These are phyloP conservation scores for Drosophila ohnishii DNA, from an alignment of 1,140 invertebrate genomes.

Conservation along the genomic window DNA sequence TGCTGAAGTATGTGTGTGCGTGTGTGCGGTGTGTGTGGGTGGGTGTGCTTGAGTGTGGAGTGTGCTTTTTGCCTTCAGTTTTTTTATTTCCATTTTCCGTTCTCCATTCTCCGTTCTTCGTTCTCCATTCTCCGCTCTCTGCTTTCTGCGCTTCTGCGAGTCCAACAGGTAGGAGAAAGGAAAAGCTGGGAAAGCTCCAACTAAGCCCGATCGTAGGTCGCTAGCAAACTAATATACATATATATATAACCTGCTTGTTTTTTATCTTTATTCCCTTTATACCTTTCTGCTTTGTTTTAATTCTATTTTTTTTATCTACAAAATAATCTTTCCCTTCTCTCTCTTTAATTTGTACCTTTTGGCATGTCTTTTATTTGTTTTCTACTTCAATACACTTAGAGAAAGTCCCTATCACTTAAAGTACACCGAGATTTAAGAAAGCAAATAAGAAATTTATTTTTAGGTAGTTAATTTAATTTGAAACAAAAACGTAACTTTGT, in stretches of 20 bases:
- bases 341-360: slow-evolving; percentile 4
- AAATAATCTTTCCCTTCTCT: slow-evolving; percentile 4
- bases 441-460: neutral
- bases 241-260: slow-evolving; percentile 27
- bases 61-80: slow-evolving; percentile 18
- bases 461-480: neutral
- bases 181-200: slow-evolving; percentile 20
- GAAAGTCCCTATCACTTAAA: neutral
- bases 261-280: slow-evolving; percentile 4
- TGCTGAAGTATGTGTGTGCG: slow-evolving; percentile 10
- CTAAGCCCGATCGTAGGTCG: slow-evolving; percentile 22
- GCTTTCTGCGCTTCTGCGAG: slow-evolving; percentile 34
- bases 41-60: slow-evolving; percentile 6
- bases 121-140: slow-evolving; percentile 21
- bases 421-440: neutral
- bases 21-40: neutral
- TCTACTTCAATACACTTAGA: slow-evolving; percentile 12
- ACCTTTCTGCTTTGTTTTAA: slow-evolving; percentile 1
- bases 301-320: neutral
- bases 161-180: slow-evolving; percentile 40
- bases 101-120: slow-evolving; percentile 10
- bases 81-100: slow-evolving; percentile 24
- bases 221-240: slow-evolving; percentile 36
- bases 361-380: slow-evolving; percentile 31
- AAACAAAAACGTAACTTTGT: neutral